phyloP scores from a whole-genome alignment of 2,888 invertebrate species.

The Plagiodera versicolora region DNA sequence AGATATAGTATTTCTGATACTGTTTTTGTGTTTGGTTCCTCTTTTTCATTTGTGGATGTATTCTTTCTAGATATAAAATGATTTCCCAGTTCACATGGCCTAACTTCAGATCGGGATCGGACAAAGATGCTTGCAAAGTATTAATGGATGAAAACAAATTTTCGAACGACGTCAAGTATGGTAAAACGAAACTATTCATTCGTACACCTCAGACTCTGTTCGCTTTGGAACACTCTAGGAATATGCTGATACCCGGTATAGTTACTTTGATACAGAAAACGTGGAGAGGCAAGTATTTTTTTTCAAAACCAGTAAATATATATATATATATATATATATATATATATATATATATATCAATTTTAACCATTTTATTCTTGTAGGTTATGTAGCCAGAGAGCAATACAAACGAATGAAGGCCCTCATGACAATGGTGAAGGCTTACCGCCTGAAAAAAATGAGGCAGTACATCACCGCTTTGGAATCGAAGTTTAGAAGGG shows the following conservation, averaged over 20 bases:
- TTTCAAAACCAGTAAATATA: too few species aligned
- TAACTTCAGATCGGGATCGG: conserved; percentile 78
- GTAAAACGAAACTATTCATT: conserved; percentile 95
- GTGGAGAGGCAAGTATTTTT: conserved; percentile 79
- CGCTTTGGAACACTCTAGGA: conserved; percentile 82
- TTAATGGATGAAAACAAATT: conserved; percentile 81
- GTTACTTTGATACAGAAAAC: conserved; percentile 93
- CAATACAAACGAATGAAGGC: conserved; percentile 86
- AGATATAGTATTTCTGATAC: too few species aligned
- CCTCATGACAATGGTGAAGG: conserved; percentile 75
- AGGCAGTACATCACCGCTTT: conserved; percentile 70
- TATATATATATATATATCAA: too few species aligned
- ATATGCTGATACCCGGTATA: conserved; percentile 86
- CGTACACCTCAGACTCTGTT: conserved; percentile 91
- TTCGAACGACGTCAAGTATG: conserved; percentile 85
- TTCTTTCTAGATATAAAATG: conserved; percentile 84
- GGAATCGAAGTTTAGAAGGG: conserved; percentile 65
- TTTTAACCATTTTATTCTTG: too few species aligned
- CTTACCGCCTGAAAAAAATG: conserved; percentile 79
- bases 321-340: too few species aligned
- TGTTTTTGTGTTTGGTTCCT: not conserved
- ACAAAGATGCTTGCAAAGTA: conserved; percentile 81
- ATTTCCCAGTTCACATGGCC: conserved; percentile 96
- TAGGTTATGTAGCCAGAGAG: conserved; percentile 63
- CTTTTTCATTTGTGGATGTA: conserved; percentile 15